Base-by-base conservation (phyloP, 2,888 invertebrate genomes). In the Apomyelois bistriatella region DNA sequence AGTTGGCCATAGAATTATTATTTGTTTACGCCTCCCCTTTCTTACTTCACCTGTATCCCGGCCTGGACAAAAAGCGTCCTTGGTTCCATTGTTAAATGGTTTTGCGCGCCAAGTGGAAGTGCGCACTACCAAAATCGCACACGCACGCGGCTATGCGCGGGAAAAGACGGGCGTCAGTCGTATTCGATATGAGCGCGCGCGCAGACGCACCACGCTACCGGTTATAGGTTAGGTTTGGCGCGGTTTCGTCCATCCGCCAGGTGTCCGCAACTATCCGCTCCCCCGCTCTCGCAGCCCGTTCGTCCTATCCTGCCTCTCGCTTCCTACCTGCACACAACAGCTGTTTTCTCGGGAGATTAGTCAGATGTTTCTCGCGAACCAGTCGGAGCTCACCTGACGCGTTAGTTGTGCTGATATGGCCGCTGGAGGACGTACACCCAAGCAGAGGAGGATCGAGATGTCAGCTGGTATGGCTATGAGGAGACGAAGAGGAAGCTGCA, bases 321-420 rank as follows among this genome's bases (percentile, higher is more conserved):
- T 68, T 76, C 52, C 72, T 83, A 84, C 85, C 84, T 82, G 85
- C 78, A 65, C 70, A 68, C 76, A 80, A 82, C 90, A 90, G 90
- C 90, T 90, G 90, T 90, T 89, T 87, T 87, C 85, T 80, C 86
- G 75, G 76, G 80, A 88, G 89, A 89, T 88, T 88, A 89, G 88
- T 89, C 90, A 90, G 90, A 90, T 90, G 90, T 90, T 88, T 82
- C 83, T 85, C 64, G 80, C 79, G 77, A 82, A 84, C 86, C 84
- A 84, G 83, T 86, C 82, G 70, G 58, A 65, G 72, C 74, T 85
- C 90, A 89, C 87, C 88, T 88, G 89, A 88, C 86, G 69, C 75
- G 61, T 69, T 67, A 56, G 60, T 64, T 64, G 63, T 35, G 13
- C 38, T 52, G 72, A 68, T 67, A 89, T 89, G 88, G 87, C 89